phyloP scores from a whole-genome alignment of 1,140 invertebrate genomes.

The Thaumetopoea pityocampa region DNA sequence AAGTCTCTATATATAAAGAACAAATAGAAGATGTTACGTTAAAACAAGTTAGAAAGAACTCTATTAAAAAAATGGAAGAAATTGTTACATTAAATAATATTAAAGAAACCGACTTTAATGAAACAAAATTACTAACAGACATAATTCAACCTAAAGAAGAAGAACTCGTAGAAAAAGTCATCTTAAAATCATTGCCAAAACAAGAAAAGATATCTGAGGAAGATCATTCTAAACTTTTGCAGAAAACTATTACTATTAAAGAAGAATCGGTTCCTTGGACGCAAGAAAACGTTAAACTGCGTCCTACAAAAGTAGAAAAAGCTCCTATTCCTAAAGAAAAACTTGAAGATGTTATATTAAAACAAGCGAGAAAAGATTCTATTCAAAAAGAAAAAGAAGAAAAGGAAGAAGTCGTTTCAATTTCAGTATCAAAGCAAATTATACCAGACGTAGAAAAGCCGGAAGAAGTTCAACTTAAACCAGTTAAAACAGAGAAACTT shows the following conservation, averaged over 20 bases:
- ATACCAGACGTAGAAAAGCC: conserved; percentile 26
- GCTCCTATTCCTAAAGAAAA: conserved; percentile 20
- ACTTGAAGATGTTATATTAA: conserved; percentile 30
- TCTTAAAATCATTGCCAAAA: conserved; percentile 22
- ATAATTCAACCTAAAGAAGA: conserved; percentile 24
- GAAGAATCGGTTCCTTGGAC: too few relatives aligned
- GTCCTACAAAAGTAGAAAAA: conserved; percentile 19
- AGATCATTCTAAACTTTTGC: too few relatives aligned
- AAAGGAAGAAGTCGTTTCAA: conserved; percentile 20
- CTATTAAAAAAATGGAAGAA: conserved; percentile 39
- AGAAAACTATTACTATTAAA: too few relatives aligned
- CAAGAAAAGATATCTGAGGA: conserved; percentile 19
- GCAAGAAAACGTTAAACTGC: conserved; percentile 17
- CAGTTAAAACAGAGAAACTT: conserved; percentile 16
- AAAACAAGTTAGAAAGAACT: conserved; percentile 36
- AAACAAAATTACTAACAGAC: conserved; percentile 27
- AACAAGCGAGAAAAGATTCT: conserved; percentile 12
- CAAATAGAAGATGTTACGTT: conserved; percentile 45
- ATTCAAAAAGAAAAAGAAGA: conserved; percentile 21
- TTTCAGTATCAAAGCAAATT: conserved; percentile 21
- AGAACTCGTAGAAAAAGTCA: conserved; percentile 20
- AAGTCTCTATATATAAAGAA: conserved; percentile 37
- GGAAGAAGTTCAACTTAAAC: conserved; percentile 18
- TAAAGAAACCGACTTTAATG: conserved; percentile 50
- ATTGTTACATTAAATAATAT: conserved; percentile 33